Percentiles rank a stretch among this genome's conserved stretches.
phyloP scores from a whole-genome alignment of 2,888 invertebrate species.

The Ferrisia virgata region DNA sequence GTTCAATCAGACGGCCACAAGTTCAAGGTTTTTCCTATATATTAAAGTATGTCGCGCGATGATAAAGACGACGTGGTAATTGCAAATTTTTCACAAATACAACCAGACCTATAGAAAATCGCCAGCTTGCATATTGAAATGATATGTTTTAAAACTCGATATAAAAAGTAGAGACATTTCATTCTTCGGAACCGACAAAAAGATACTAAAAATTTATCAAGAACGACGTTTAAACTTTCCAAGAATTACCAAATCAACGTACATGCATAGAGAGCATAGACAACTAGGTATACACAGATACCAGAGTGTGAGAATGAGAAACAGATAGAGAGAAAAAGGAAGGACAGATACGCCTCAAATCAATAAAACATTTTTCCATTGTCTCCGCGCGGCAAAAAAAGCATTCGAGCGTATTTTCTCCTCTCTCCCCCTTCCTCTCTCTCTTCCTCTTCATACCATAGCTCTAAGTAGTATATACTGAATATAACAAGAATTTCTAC shows the following conservation, averaged over 20 bases:
- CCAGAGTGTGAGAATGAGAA: neutral
- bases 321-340: neutral
- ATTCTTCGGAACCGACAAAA: too few relatives aligned
- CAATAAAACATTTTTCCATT: conserved; percentile 35
- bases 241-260: neutral
- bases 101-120: too few relatives aligned
- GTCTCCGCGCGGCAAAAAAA: neutral
- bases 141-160: too few relatives aligned
- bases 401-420: conserved; percentile 32
- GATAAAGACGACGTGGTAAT: neutral
- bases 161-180: too few relatives aligned
- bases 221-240: neutral
- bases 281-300: neutral
- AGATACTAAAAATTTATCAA: too few relatives aligned
- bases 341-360: neutral
- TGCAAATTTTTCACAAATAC: neutral
- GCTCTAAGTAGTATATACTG: neutral
- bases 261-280: neutral
- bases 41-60: neutral
- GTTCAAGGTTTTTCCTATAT: conserved; percentile 7
- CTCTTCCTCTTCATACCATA: too few relatives aligned
- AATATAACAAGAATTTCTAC: conserved; percentile 21
- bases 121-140: too few relatives aligned
- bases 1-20: conserved; percentile 3
- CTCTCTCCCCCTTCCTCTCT: neutral